Evolutionary conservation across 2,113 vertebrate genomes (phyloP), one percentile per base, ranked within the genome.

Genomic region (Phalacrocorax carbo): DNA sequence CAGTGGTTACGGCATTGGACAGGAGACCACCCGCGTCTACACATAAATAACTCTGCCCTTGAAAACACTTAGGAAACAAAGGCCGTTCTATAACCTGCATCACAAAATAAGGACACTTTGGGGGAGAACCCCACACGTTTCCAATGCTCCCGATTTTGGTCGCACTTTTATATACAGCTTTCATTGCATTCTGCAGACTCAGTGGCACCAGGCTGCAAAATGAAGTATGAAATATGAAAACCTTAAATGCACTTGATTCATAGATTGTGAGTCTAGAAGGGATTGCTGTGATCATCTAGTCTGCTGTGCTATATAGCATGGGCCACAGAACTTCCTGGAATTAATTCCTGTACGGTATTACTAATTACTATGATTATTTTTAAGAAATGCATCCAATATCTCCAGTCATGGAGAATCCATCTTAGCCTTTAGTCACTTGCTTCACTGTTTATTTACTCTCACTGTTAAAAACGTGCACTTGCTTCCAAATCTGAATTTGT

Each of bases 1-100:
- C 87, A 54, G 22, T 22, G 88, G 57, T 65, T 95, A 51, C 27
- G 81, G 76, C 82, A 11, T 13, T 65, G 78, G 60, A 38, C 36
- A 68, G 88, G 36, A 85, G 98, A 94, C 97, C 97, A 96, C 97
- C 86, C 77, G 0, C 10, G 2, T 80, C 69, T 55, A 52, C 12
- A 11, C 44, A 81, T 88, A 93, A 84, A 81, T 81, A 62, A 46
- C 68, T 42, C 62, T 70, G 57, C 81, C 57, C 86, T 76, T 95
- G 77, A 88, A 86, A 92, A 86, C 52, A 70, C 48, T 91, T 27
- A 54, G 19, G 76, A 70, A 92, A 97, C 69, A 90, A 93, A 86
- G 69, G 15, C 69, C 57, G 40, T 17, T 92, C 71, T 88, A n/a
- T 89, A 62, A 87, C 80, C 57, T 79, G n/a, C 64, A 44, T 71